These are phyloP conservation scores for Arion vulgaris DNA, from an alignment of 1,140 invertebrate genomes.

Conservation along the genomic window DNA sequence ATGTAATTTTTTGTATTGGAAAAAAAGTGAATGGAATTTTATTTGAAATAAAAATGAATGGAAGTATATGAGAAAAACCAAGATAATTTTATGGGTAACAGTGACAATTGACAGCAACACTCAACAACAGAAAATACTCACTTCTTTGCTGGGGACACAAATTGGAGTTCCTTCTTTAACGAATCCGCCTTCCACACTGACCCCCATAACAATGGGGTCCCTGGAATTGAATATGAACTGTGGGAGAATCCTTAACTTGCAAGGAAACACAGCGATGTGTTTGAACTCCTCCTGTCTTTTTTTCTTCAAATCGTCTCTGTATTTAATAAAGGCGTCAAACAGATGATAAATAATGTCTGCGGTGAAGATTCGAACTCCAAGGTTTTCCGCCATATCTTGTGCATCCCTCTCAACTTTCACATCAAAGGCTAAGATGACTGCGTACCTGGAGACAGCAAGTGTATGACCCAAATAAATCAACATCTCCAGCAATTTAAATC, in stretches of 20 bases:
- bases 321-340: conserved; percentile 97
- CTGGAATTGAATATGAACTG: conserved; percentile 97
- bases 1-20: too few relatives aligned
- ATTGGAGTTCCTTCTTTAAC: conserved; percentile 96
- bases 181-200: conserved; percentile 95
- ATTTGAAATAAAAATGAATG: neutral
- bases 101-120: too few relatives aligned
- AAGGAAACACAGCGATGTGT: conserved; percentile 96
- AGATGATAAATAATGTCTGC: conserved; percentile 99
- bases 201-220: conserved; percentile 97
- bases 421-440: conserved; percentile 98
- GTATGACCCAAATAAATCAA: too few relatives aligned
- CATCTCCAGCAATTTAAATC: too few relatives aligned
- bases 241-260: conserved; percentile 86
- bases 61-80: neutral
- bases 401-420: conserved; percentile 98
- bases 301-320: conserved; percentile 93
- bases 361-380: conserved; percentile 97
- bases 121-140: conserved; percentile 47
- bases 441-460: too few relatives aligned
- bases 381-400: conserved; percentile 94
- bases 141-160: conserved; percentile 94
- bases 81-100: too few relatives aligned
- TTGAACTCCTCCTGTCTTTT: conserved; percentile 94
- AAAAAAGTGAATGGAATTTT: neutral